A percentile compares a stretch with the other conserved stretches of the same genome.
phyloP scores from a whole-genome alignment of 1,140 invertebrate species.

The Chrysoperla carnea region DNA sequence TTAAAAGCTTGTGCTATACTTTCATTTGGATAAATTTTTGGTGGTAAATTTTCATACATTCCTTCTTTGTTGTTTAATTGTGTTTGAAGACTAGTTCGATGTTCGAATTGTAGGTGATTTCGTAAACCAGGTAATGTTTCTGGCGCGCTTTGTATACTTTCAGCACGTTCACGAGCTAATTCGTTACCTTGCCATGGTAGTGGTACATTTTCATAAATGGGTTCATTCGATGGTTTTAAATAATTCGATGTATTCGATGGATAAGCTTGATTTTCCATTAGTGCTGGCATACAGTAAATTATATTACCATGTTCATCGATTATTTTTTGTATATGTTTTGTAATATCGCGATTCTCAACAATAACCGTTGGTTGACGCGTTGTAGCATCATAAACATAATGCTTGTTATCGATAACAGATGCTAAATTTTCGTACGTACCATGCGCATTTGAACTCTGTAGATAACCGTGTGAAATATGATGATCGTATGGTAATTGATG shows the following conservation, averaged over 20 bases:
- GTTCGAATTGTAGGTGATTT: neutral
- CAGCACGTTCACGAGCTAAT: constrained; percentile 34
- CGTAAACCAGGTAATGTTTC: constrained; percentile 25
- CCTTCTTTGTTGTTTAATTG: too few relatives aligned
- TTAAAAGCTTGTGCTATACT: too few relatives aligned
- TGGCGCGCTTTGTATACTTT: constrained; percentile 46
- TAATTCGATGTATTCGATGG: constrained; percentile 25
- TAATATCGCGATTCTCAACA: constrained; percentile 24
- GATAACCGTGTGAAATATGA: constrained; percentile 27
- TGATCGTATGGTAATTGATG: constrained; percentile 18
- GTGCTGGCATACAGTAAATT: constrained; percentile 35
- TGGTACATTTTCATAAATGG: constrained; percentile 65
- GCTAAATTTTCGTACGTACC: constrained; percentile 53
- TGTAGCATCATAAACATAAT: constrained; percentile 6
- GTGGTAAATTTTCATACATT: too few relatives aligned
- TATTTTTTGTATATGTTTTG: constrained; percentile 36
- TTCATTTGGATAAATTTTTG: too few relatives aligned
- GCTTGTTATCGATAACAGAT: constrained; percentile 23
- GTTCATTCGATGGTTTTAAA: constrained; percentile 32
- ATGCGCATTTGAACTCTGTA: constrained; percentile 29
- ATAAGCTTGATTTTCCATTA: constrained; percentile 23
- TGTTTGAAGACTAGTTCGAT: neutral
- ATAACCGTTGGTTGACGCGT: constrained; percentile 18
- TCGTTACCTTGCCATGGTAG: constrained; percentile 19
- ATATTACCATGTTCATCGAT: constrained; percentile 38